These are phyloP conservation scores for Lonchura striata DNA, from an alignment of 2,113 vertebrate genomes.

Conservation along the genomic window DNA sequence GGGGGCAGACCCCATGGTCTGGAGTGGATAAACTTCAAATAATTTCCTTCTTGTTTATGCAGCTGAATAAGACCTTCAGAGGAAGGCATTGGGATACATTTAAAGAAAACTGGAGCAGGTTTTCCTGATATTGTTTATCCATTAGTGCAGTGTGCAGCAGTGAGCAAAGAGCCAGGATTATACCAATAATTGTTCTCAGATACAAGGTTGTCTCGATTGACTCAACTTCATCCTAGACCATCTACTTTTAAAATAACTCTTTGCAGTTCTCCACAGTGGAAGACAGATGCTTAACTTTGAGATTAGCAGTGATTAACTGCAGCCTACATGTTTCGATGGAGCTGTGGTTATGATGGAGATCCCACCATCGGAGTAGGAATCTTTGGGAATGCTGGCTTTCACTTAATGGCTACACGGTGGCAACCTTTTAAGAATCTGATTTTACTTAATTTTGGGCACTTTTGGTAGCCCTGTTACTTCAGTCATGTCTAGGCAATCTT, in stretches of 20 bases:
- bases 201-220: rapidly evolving
- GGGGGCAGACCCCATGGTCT: neutral
- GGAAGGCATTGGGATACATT: neutral
- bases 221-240: too few species aligned
- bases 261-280: neutral
- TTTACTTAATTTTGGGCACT: neutral
- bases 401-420: too few species aligned
- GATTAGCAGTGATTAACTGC: neutral
- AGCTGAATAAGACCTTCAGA: neutral
- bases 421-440: neutral
- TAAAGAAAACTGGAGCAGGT: neutral
- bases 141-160: neutral
- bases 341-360: neutral
- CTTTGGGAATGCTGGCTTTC: neutral
- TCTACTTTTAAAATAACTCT: too few species aligned
- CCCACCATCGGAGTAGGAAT: neutral
- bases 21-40: neutral
- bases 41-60: neutral
- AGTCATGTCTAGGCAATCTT: neutral
- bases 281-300: neutral
- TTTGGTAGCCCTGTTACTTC: neutral
- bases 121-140: neutral
- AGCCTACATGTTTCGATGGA: rapidly evolving
- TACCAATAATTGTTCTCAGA: neutral
- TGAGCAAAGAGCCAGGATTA: neutral